phyloP scores from a whole-genome alignment of 2,888 invertebrate genomes.

The Campoplex nolae region DNA sequence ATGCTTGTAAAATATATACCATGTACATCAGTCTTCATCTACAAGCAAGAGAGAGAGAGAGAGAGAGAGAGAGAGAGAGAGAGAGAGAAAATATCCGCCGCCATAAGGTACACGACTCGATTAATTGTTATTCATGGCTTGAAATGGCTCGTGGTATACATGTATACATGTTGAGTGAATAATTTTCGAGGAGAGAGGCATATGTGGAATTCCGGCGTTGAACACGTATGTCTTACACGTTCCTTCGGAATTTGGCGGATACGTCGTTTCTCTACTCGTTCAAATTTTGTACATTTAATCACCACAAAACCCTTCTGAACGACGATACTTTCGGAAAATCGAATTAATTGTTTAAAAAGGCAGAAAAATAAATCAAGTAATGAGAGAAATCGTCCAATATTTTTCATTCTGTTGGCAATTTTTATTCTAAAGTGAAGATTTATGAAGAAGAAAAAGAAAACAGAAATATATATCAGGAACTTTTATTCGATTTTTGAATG shows the following conservation, averaged over 20 bases:
- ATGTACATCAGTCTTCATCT: background rate
- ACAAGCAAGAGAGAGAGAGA: constrained; percentile 13
- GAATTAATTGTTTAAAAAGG: background rate
- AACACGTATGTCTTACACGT: constrained; percentile 28
- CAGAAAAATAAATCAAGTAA: background rate
- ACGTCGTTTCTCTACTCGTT: constrained; percentile 19
- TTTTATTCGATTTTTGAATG: background rate
- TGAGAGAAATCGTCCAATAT: background rate
- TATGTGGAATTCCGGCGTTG: constrained; percentile 58
- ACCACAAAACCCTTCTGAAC: background rate
- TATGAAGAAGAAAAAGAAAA: background rate
- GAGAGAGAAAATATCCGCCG: constrained; percentile 28
- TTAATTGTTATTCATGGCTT: constrained; percentile 65
- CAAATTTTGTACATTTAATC: background rate
- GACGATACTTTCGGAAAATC: background rate
- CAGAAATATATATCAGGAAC: background rate
- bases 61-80: background rate
- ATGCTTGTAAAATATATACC: constrained; percentile 18
- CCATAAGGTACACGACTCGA: constrained; percentile 51
- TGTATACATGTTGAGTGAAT: constrained; percentile 36
- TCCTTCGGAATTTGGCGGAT: constrained; percentile 40
- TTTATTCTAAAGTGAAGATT: background rate
- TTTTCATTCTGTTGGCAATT: background rate
- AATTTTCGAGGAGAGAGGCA: constrained; percentile 44
- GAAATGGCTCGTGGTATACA: constrained; percentile 37